phyloP scores from a whole-genome alignment of 2,113 vertebrate species.

The Nanger granti region DNA sequence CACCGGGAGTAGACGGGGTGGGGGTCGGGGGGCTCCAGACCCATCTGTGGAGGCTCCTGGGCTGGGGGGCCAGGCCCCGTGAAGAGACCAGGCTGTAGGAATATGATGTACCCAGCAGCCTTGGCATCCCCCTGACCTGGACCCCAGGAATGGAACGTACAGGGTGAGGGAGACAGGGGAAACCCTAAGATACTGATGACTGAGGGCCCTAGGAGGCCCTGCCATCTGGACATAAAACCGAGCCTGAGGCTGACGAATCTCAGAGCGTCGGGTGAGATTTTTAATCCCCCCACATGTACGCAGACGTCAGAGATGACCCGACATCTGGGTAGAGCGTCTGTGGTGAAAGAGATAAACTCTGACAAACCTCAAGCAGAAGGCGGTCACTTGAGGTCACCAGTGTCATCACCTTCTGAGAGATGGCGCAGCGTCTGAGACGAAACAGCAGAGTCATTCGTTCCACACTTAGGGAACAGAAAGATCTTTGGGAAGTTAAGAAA shows the following conservation, averaged over 20 bases:
- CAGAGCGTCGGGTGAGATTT: neutral
- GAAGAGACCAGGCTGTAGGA: neutral
- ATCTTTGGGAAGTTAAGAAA: neutral
- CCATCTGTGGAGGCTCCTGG: neutral
- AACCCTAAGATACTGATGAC: neutral
- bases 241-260: neutral
- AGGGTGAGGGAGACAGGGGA: neutral
- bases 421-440: neutral
- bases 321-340: neutral
- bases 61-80: neutral
- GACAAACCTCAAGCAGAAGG: neutral
- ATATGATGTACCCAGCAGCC: neutral
- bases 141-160: neutral
- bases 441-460: neutral
- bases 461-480: neutral
- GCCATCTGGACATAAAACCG: neutral
- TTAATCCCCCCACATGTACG: neutral
- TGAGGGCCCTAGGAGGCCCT: neutral
- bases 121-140: neutral
- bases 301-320: neutral
- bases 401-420: neutral
- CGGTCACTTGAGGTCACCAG: neutral
- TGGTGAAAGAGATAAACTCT: neutral
- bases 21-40: neutral
- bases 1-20: accelerated